These are phyloP conservation scores for Sebastes taczanowskii DNA, from an alignment of 2,797 vertebrate genomes.

Conservation along the genomic window DNA sequence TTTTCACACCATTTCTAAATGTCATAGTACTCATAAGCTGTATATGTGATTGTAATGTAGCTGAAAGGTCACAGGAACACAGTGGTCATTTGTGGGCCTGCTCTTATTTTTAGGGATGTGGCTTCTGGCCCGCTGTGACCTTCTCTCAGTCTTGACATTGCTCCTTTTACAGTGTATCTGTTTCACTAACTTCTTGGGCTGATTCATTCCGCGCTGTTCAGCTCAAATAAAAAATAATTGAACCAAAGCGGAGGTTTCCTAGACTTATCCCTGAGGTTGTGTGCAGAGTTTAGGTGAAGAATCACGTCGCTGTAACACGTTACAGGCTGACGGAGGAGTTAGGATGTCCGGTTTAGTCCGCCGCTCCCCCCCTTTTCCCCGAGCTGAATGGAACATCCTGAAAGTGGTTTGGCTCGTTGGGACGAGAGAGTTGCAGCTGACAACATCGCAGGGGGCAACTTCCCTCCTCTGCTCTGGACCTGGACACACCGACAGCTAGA, in stretches of 20 bases:
- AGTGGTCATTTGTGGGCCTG: constrained; percentile 17
- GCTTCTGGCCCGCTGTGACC: constrained; percentile 44
- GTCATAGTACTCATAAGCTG: background rate
- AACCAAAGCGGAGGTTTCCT: background rate
- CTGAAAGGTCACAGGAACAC: constrained; percentile 30
- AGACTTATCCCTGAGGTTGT: accelerated
- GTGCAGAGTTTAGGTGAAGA: background rate
- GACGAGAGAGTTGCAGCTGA: constrained; percentile 43
- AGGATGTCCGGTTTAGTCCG: constrained; percentile 36
- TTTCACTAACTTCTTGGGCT: constrained; percentile 55
- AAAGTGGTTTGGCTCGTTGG: constrained; percentile 44
- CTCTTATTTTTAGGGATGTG: constrained; percentile 59
- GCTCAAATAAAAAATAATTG: background rate
- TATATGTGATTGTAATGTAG: constrained; percentile 8
- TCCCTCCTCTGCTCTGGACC: background rate
- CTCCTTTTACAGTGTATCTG: constrained; percentile 32
- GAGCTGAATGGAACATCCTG: constrained; percentile 73
- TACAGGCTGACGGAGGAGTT: constrained; percentile 12
- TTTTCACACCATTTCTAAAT: background rate
- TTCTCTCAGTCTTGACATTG: constrained; percentile 37
- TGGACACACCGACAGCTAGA: background rate
- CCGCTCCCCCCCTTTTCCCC: background rate
- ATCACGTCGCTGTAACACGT: background rate
- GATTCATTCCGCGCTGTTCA: constrained; percentile 37
- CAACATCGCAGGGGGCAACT: constrained; percentile 74